Conservation (phyloP, 2,797 vertebrate species). For the Esox masquinongy region DNA sequence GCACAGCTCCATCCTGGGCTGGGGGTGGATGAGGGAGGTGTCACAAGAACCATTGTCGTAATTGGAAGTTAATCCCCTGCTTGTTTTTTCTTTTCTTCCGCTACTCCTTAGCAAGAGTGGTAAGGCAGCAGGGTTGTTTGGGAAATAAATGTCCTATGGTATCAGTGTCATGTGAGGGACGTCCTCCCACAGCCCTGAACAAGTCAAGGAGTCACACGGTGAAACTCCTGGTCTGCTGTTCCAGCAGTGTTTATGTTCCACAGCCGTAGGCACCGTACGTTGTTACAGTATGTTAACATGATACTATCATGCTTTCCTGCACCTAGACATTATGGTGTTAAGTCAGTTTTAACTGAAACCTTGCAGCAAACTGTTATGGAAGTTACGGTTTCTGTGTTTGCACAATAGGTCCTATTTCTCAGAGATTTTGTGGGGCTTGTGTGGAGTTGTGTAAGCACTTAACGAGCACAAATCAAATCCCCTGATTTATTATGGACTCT, state of each 20-base stretch:
- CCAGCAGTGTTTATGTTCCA: conserved; percentile 23
- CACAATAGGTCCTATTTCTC: conserved; percentile 11
- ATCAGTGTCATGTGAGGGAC: conserved; percentile 56
- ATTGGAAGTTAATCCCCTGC: conserved; percentile 74
- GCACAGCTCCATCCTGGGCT: conserved; percentile 37
- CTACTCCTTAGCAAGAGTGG: conserved; percentile 59
- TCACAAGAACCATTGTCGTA: conserved; percentile 71
- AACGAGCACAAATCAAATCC: background rate
- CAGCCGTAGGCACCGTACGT: conserved; percentile 7
- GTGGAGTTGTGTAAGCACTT: background rate
- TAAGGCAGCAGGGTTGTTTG: conserved; percentile 55
- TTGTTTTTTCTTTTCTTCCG: conserved; percentile 57
- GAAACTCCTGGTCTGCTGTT: conserved; percentile 26
- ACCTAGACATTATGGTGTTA: conserved; percentile 10
- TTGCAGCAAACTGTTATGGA: too few species aligned
- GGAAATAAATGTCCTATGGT: conserved; percentile 61
- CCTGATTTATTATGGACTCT: background rate
- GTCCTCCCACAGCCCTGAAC: conserved; percentile 56
- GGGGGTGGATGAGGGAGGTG: conserved; percentile 49
- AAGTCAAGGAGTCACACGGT: conserved; percentile 43
- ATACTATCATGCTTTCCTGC: background rate
- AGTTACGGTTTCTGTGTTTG: background rate
- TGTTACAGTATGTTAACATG: conserved; percentile 17
- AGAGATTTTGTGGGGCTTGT: background rate
- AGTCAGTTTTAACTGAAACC: conserved; percentile 3